phyloP scores from a whole-genome alignment of 2,113 vertebrate species.

The Podiceps cristatus region DNA sequence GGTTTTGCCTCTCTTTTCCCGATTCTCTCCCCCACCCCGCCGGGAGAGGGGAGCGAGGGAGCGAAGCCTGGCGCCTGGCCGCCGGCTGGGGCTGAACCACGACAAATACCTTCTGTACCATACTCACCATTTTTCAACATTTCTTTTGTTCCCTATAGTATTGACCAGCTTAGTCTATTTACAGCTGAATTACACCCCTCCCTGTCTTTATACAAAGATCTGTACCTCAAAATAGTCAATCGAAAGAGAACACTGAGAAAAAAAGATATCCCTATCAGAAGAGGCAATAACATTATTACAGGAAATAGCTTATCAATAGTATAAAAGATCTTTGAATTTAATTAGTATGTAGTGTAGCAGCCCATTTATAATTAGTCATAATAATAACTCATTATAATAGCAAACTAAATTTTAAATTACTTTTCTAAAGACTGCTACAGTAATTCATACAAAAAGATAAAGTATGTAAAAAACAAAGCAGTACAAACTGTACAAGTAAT shows the following conservation, averaged over 20 bases:
- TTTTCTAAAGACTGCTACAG: neutral
- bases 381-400: neutral
- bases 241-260: neutral
- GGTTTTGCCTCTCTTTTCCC: too few relatives aligned
- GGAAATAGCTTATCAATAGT: conserved; percentile 31
- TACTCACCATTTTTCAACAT: neutral
- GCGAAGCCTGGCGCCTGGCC: too few relatives aligned
- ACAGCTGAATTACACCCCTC: neutral
- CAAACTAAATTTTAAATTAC: conserved; percentile 5
- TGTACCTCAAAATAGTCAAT: neutral
- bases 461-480: conserved; percentile 19
- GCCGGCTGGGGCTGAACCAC: too few relatives aligned
- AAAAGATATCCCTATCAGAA: neutral
- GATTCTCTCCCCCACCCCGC: too few relatives aligned
- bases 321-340: conserved; percentile 7
- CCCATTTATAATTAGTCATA: neutral
- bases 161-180: neutral
- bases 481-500: neutral
- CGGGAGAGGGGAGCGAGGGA: too few relatives aligned
- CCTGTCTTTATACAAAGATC: neutral
- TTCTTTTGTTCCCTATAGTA: neutral
- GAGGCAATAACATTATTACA: neutral
- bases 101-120: neutral
- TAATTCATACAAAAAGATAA: neutral
- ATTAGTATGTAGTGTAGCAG: neutral